Evolutionary conservation across 2,797 vertebrate species (phyloP).

Genomic region (Masticophis lateralis): DNA sequence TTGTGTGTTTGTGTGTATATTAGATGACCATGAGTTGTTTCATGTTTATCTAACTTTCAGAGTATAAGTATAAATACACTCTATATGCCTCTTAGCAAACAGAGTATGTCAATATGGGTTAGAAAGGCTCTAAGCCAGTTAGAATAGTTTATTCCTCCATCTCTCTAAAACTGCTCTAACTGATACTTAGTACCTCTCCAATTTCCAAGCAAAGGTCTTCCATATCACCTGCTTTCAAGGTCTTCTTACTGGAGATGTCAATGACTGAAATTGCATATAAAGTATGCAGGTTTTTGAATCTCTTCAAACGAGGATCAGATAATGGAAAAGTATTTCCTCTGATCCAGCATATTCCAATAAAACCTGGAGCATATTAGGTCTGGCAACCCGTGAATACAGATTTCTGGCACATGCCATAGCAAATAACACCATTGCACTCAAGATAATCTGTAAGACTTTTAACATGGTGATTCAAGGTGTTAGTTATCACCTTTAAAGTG

Average conservation of each 20-base stretch:
- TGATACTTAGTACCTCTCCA: not conserved
- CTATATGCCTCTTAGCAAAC: not conserved
- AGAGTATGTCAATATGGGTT: not conserved
- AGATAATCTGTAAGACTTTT: not conserved
- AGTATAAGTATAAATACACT: not conserved
- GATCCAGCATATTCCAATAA: not conserved
- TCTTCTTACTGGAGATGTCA: not conserved
- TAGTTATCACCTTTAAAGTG: too few relatives aligned
- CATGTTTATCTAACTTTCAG: not conserved
- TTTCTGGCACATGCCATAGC: not conserved
- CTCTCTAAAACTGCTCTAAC: not conserved
- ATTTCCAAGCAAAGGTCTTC: not conserved
- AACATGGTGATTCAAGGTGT: too few relatives aligned
- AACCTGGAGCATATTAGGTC: not conserved
- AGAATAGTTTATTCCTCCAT: not conserved
- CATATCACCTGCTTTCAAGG: not conserved
- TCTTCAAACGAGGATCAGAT: not conserved
- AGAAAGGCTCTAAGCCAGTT: not conserved
- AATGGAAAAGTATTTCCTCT: not conserved
- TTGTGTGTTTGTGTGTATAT: not conserved
- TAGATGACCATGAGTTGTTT: not conserved
- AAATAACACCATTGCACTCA: not conserved
- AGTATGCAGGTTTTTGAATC: not conserved
- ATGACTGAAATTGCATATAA: not conserved
- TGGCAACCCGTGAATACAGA: not conserved